These are phyloP conservation scores for Ptilorrhoa leucosticta DNA, from an alignment of 2,113 vertebrate species.

Conservation along the genomic window DNA sequence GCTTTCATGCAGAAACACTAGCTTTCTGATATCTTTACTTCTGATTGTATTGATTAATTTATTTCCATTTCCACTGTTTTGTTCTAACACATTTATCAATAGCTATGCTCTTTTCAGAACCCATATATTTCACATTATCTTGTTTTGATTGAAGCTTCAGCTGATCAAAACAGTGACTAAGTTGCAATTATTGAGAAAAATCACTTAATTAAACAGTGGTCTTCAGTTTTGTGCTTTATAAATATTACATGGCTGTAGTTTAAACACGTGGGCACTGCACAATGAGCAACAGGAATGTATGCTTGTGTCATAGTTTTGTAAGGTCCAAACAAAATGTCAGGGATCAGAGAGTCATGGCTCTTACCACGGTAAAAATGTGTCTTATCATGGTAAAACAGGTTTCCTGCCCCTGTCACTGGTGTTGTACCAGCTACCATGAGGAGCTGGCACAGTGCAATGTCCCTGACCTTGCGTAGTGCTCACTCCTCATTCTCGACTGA, in stretches of 20 bases:
- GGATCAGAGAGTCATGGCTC: too few species aligned
- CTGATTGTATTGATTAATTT: not conserved
- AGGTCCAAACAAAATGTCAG: not conserved
- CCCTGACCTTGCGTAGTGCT: rapidly evolving
- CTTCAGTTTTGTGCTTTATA: not conserved
- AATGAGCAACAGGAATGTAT: not conserved
- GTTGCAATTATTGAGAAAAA: not conserved
- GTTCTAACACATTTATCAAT: not conserved
- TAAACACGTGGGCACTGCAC: not conserved
- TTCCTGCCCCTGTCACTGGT: not conserved
- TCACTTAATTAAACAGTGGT: not conserved
- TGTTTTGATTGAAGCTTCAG: not conserved
- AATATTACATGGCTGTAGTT: not conserved
- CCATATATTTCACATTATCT: not conserved
- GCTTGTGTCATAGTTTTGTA: not conserved
- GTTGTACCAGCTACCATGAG: not conserved
- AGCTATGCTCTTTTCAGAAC: not conserved
- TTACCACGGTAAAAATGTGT: not conserved
- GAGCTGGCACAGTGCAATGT: too few species aligned
- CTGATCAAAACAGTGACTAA: not conserved
- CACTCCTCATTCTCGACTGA: not conserved
- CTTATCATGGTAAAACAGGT: not conserved
- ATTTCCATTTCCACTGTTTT: constrained; percentile 28
- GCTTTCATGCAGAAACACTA: not conserved
- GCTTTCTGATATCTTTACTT: not conserved